Conservation (phyloP, 1,140 invertebrate species). For the Scaptodrosophila lebanonensis region DNA sequence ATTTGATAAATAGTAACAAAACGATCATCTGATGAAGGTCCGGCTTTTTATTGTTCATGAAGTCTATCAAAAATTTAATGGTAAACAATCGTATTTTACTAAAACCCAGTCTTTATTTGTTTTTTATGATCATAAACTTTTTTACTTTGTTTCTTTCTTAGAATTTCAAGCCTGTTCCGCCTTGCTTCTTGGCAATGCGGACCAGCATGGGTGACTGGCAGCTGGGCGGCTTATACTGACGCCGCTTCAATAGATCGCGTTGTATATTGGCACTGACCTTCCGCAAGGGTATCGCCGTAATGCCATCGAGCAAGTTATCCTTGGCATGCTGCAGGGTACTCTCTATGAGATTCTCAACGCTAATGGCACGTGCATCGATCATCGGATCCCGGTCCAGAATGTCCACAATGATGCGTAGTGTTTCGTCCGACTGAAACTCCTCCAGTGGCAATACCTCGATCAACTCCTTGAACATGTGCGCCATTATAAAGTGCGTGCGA, state of each 20-base stretch:
- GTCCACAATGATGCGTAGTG: constrained; percentile 50
- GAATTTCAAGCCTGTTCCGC: constrained; percentile 16
- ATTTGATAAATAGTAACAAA: too few relatives aligned
- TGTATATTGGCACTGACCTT: constrained; percentile 44
- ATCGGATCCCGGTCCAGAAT: constrained; percentile 56
- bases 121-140: too few relatives aligned
- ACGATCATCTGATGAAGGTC: too few relatives aligned
- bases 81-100: too few relatives aligned
- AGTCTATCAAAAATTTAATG: too few relatives aligned
- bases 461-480: constrained; percentile 65
- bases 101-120: too few relatives aligned
- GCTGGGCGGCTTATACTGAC: constrained; percentile 38
- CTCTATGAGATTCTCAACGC: constrained; percentile 48
- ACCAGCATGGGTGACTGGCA: constrained; percentile 52
- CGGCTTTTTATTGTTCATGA: too few relatives aligned
- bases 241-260: constrained; percentile 42
- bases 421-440: constrained; percentile 58
- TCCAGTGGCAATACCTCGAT: constrained; percentile 67
- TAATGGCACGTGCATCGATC: constrained; percentile 59
- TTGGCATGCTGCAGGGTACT: constrained; percentile 46
- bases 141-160: too few relatives aligned
- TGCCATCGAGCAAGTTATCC: constrained; percentile 60
- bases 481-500: constrained; percentile 51
- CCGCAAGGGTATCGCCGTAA: constrained; percentile 58
- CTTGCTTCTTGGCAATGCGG: constrained; percentile 52